Base-by-base conservation (phyloP, 2,888 invertebrate species). In the Parochlus steinenii region DNA sequence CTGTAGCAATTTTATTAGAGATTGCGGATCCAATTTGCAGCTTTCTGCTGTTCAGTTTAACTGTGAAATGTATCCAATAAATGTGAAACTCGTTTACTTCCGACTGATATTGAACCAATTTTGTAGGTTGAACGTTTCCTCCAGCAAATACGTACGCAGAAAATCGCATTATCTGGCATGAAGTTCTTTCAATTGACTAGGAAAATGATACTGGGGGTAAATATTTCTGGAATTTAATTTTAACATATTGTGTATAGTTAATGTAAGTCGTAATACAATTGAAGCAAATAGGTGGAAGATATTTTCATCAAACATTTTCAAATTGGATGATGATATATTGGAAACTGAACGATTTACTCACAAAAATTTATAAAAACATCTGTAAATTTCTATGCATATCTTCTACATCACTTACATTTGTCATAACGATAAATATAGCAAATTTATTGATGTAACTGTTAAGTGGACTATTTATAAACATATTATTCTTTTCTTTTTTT, bases 181-280 rank as follows among this genome's bases (percentile, higher is more conserved):
- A 30, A 23, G 18, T 36, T 36, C 19, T 36, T 36, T n/a, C 23
- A 19, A 8, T 8, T 36, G 3, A 36, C 36, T 5, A 22, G 35
- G n/a, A 35, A 28, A 14, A 25, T 14, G 2, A 37, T 37, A 15
- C 15, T 31, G 1, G 10, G 18, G 28, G 27, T 27, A 27, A 7
- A n/a, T 7, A n/a, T n/a, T n/a, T n/a, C n/a, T n/a, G n/a, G n/a
- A n/a, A n/a, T n/a, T n/a, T n/a, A n/a, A n/a, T n/a, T n/a, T n/a
- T n/a, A n/a, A n/a, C n/a, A n/a, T n/a, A n/a, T n/a, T n/a, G n/a
- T n/a, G n/a, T n/a, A n/a, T n/a, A n/a, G n/a, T n/a, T n/a, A n/a
- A n/a, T n/a, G n/a, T n/a, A n/a, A n/a, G n/a, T n/a, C n/a, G n/a
- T n/a, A n/a, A n/a, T n/a, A n/a, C n/a, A n/a, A n/a, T n/a, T n/a